phyloP scores from a whole-genome alignment of 2,113 vertebrate genomes.

The Menidia beryllina region DNA sequence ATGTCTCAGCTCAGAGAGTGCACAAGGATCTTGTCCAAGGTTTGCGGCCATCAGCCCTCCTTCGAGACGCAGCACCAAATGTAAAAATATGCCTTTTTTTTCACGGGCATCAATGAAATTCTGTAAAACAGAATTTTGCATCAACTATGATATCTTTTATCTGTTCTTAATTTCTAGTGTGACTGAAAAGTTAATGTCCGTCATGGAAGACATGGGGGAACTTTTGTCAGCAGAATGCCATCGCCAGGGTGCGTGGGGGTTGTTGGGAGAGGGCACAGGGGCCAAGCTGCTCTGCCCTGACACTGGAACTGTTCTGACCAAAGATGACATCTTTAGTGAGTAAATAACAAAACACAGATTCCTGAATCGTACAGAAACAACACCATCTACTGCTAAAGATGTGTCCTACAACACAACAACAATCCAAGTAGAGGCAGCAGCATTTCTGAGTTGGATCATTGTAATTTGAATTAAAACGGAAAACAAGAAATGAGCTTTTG shows the following conservation, averaged over 20 bases:
- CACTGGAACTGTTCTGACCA: slow-evolving; percentile 75
- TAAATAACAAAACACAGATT: not conserved
- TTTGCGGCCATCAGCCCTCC: slow-evolving; percentile 30
- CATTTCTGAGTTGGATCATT: too few species aligned
- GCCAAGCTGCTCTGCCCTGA: slow-evolving; percentile 82
- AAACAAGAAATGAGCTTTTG: too few species aligned
- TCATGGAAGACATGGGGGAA: slow-evolving; percentile 78
- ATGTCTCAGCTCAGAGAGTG: slow-evolving; percentile 62
- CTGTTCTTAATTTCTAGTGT: slow-evolving; percentile 49
- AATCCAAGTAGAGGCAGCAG: not conserved
- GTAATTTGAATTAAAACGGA: too few species aligned
- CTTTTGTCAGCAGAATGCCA: slow-evolving; percentile 82
- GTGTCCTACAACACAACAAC: slow-evolving; percentile 23
- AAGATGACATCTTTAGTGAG: slow-evolving; percentile 83
- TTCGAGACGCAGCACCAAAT: slow-evolving; percentile 46
- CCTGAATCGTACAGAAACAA: slow-evolving; percentile 11
- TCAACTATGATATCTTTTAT: not conserved
- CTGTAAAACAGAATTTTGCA: not conserved
- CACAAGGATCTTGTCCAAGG: slow-evolving; percentile 58
- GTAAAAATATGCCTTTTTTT: slow-evolving; percentile 47
- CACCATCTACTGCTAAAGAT: slow-evolving; percentile 55
- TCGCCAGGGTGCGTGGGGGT: slow-evolving; percentile 83
- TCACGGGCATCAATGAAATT: not conserved
- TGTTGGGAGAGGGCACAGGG: slow-evolving; percentile 84
- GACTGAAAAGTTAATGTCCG: slow-evolving; percentile 56